A percentile compares a stretch with the other conserved stretches of the same genome.
Evolutionary conservation across 2,113 vertebrate species (phyloP).

Genomic region (Physeter macrocephalus): DNA sequence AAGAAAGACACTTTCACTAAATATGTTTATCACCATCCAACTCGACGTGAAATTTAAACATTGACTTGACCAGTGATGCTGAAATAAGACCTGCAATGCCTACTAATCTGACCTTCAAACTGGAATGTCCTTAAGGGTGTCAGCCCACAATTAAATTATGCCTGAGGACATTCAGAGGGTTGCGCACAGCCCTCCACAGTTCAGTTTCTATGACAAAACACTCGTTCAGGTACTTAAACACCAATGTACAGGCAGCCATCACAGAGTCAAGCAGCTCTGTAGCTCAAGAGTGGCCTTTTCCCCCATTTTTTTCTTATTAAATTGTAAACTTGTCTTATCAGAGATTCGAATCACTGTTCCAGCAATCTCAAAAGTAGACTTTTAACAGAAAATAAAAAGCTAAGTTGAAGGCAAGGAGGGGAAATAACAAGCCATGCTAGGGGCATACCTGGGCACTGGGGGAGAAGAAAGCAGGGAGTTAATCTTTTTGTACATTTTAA

Average conservation of each 20-base stretch:
- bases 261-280: background rate
- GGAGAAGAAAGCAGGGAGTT: background rate
- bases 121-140: background rate
- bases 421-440: background rate
- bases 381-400: background rate
- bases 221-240: accelerated
- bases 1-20: background rate
- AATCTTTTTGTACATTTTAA: background rate
- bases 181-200: accelerated
- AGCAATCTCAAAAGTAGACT: background rate
- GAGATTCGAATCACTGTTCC: background rate
- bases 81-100: background rate
- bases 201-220: background rate
- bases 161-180: background rate
- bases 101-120: background rate
- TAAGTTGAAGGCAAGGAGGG: background rate
- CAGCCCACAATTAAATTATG: background rate
- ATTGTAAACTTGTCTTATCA: background rate
- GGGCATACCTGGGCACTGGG: background rate
- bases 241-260: background rate
- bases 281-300: background rate
- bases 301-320: background rate
- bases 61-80: background rate
- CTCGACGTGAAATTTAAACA: background rate
- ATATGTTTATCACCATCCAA: background rate